These are phyloP conservation scores for Bombus superbus DNA, from an alignment of 1,140 invertebrate genomes.

Conservation along the genomic window DNA sequence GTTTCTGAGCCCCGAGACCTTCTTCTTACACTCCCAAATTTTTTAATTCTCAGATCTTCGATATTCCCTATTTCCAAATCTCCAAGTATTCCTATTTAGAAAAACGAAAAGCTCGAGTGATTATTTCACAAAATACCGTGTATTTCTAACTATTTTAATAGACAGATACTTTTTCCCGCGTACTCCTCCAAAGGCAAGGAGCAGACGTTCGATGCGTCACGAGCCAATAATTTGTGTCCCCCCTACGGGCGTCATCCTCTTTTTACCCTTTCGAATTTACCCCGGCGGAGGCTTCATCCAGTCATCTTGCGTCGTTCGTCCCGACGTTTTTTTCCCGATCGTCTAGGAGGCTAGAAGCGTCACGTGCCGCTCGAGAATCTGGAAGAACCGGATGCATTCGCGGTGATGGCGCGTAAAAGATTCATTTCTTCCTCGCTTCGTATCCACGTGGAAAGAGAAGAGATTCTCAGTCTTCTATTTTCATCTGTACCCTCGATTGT, in stretches of 20 bases:
- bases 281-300: neutral
- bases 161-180: neutral
- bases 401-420: slow-evolving; percentile 75
- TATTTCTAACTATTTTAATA: too few relatives aligned
- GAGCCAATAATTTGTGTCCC: slow-evolving; percentile 15
- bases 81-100: neutral
- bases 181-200: neutral
- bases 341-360: slow-evolving; percentile 50
- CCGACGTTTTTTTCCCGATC: slow-evolving; percentile 42
- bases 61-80: neutral
- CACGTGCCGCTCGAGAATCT: slow-evolving; percentile 51
- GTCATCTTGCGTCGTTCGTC: slow-evolving; percentile 18
- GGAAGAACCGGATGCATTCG: slow-evolving; percentile 72
- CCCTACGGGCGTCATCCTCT: neutral
- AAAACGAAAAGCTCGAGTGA: too few relatives aligned
- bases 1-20: fast-evolving
- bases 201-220: neutral
- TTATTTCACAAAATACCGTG: too few relatives aligned
- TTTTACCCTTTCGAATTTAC: slow-evolving; percentile 30
- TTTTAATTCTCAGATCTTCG: neutral
- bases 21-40: neutral
- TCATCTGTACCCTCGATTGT: slow-evolving; percentile 27
- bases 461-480: slow-evolving; percentile 25
- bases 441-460: slow-evolving; percentile 36
- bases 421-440: slow-evolving; percentile 72